Percentiles rank a stretch among this genome's conserved stretches.
These are phyloP conservation scores for Theonella swinhoei DNA, from an alignment of 37 sponge, comb jelly and placozoan species.

Conservation along the genomic window DNA sequence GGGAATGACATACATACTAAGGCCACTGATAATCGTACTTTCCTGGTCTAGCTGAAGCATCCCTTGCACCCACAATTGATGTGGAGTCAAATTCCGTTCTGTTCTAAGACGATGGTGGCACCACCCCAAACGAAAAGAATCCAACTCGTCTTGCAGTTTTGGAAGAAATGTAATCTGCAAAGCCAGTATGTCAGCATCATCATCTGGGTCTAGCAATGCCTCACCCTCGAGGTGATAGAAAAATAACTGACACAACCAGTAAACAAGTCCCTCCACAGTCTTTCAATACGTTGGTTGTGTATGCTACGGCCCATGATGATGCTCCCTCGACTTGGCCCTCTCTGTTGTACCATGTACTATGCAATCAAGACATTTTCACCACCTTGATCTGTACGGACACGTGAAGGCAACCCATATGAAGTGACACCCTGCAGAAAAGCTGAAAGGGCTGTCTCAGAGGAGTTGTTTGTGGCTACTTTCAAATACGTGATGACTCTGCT, in stretches of 20 bases:
- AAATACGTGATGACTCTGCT: constrained; percentile 59
- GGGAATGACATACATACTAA: too few relatives aligned
- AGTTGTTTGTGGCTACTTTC: constrained; percentile 54
- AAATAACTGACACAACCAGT: constrained; percentile 55
- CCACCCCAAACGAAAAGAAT: constrained; percentile 48
- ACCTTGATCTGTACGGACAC: constrained; percentile 66
- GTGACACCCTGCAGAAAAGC: constrained; percentile 54
- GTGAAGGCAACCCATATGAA: constrained; percentile 60
- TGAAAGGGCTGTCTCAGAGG: constrained; percentile 50
- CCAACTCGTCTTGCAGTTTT: constrained; percentile 39
- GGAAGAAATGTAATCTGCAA: constrained; percentile 68
- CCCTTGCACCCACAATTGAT: too few relatives aligned
- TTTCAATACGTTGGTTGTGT: constrained; percentile 81
- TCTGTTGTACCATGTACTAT: constrained; percentile 61
- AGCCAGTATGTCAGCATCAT: constrained; percentile 36
- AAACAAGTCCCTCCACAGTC: constrained; percentile 71
- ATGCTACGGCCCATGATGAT: constrained; percentile 58
- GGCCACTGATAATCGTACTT: too few relatives aligned
- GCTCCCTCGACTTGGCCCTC: constrained; percentile 67
- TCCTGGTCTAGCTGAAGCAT: too few relatives aligned
- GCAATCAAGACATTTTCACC: constrained; percentile 70
- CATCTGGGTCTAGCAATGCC: constrained; percentile 29
- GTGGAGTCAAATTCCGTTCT: too few relatives aligned
- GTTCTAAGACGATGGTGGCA: too few relatives aligned
- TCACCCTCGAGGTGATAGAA: constrained; percentile 57